Evolutionary conservation across 1,140 invertebrate genomes (phyloP).

Genomic region (Phenacoccus solenopsis): DNA sequence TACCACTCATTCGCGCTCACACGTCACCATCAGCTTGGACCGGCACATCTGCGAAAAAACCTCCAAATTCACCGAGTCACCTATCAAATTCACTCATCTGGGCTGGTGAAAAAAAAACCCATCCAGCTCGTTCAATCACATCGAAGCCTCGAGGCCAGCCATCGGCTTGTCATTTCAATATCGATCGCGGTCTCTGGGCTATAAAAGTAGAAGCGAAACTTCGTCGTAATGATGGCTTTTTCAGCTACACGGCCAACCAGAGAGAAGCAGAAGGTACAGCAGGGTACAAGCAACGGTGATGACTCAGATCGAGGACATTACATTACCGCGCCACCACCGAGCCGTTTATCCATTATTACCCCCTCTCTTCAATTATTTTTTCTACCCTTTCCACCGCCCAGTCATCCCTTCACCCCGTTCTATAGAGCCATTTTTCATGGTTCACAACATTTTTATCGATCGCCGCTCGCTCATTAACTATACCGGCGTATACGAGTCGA

Average conservation of each 20-base stretch:
- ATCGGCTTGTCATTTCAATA: background rate
- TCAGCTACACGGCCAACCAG: too few relatives aligned
- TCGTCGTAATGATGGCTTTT: background rate
- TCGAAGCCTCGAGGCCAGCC: background rate
- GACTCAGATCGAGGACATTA: conserved; percentile 13
- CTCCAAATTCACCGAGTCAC: too few relatives aligned
- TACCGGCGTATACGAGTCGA: background rate
- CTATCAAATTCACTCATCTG: too few relatives aligned
- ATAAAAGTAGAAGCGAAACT: background rate
- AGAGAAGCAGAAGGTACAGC: background rate
- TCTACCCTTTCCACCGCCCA: background rate
- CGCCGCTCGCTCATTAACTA: background rate
- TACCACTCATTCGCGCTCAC: too few relatives aligned
- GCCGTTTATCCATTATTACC: conserved; percentile 12
- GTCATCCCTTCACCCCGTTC: background rate
- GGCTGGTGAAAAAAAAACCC: background rate
- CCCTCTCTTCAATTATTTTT: conserved; percentile 4
- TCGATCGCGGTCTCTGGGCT: background rate
- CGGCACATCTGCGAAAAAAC: too few relatives aligned
- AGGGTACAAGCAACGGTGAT: conserved; percentile 10
- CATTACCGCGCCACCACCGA: conserved; percentile 11
- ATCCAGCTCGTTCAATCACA: too few relatives aligned
- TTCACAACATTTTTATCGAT: conserved; percentile 16
- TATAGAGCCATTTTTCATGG: conserved; percentile 8
- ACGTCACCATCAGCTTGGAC: too few relatives aligned